These are phyloP conservation scores for Gasteruption jaculator DNA, from an alignment of 2,888 invertebrate genomes.

Conservation along the genomic window DNA sequence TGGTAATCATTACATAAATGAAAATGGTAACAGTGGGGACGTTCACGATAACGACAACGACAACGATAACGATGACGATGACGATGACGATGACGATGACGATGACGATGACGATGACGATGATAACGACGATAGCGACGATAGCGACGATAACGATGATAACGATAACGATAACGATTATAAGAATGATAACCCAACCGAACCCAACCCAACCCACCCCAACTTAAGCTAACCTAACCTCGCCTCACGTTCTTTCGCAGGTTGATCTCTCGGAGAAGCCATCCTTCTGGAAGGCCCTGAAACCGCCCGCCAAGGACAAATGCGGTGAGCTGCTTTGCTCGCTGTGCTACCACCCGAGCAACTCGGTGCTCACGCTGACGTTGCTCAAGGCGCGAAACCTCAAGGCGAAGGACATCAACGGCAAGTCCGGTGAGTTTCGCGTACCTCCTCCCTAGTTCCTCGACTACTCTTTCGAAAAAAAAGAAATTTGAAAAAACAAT, in stretches of 20 bases:
- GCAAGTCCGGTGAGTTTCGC: conserved; percentile 75
- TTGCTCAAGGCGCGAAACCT: conserved; percentile 90
- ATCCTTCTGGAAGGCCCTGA: conserved; percentile 90
- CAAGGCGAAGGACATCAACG: conserved; percentile 94
- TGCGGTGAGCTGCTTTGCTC: conserved; percentile 89
- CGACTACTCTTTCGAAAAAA: conserved; percentile 15
- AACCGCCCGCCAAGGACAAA: conserved; percentile 89
- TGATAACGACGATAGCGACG: no score
- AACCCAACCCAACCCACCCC: no score
- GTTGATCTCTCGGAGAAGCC: conserved; percentile 90
- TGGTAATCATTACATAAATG: no score
- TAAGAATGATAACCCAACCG: no score
- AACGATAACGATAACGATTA: no score
- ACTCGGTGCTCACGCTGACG: conserved; percentile 85
- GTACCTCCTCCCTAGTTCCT: not conserved
- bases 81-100: no score
- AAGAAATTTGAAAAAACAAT: conserved; percentile 13
- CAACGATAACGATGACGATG: no score
- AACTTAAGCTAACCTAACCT: no score
- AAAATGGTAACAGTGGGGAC: no score
- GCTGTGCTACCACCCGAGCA: conserved; percentile 92
- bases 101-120: no score
- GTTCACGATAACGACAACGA: no score
- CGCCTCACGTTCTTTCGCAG: conserved; percentile 52
- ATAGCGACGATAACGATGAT: no score